Evolutionary conservation across 2,113 vertebrate species (phyloP), one percentile per base, ranked within the genome.

Genomic region (Arizona elegans): DNA sequence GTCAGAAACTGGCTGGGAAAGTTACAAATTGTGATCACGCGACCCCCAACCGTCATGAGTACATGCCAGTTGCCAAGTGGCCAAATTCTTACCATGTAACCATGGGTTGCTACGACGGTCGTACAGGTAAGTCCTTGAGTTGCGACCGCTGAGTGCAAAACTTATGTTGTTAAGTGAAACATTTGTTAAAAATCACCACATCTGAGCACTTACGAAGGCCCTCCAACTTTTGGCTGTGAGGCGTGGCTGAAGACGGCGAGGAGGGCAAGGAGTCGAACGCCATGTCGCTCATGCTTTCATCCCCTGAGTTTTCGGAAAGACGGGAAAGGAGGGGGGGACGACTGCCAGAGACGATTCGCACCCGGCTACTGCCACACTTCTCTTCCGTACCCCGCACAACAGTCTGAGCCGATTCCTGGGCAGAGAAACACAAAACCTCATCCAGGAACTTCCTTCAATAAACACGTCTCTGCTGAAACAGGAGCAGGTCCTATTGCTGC

Each of bases 371-470:
- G 47, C 99, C 99, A n/a, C 99, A 99, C 1, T 95, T 98, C 90
- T 99, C 99, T 97, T 99, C 99, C 0, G 97, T 98, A 33, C 99
- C 99, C 54, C 99, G 97, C 47, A 99, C 96, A 88, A 99, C 97
- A 0, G 99, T 99, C 93, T 99, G 95, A 4, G 99, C 99, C 0
- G 98, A 99, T 90, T 98, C 98, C 99, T 99, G 95, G 93, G 90
- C 52, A 93, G 94, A 95, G 1, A 56, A 96, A 95, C 62, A 50
- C 2, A 38, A 58, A 26, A 33, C 17, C 17, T 21, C 33, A 62
- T 5, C 1, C 38, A 43, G 75, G 8, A 43, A 43, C 8, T 21
- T 38, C 33, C 17, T 17, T 21, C 7, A 43, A 19, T 3, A 33
- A 75, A 33, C 13, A 15, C 2, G 15, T 21, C 33, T 19, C 33